Evolutionary conservation across 2,797 vertebrate species (phyloP).

Genomic region (Peromyscus attwateri): DNA sequence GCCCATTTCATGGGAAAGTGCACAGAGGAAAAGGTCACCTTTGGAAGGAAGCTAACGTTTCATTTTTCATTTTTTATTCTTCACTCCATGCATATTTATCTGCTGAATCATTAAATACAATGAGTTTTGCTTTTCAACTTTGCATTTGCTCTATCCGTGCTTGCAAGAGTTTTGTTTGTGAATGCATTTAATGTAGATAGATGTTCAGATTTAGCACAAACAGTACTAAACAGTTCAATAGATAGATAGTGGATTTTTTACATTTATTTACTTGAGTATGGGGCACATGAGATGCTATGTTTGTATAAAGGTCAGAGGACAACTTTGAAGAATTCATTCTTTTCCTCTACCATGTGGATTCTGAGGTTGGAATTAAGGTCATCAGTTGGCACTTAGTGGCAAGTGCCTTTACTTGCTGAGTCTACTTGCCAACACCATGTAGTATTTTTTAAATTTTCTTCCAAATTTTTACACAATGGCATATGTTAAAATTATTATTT

Average conservation of each 20-base stretch:
- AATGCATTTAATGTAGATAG: not conserved
- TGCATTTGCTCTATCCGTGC: not conserved
- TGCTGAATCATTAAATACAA: slow-evolving; percentile 82
- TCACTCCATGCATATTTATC: slow-evolving; percentile 83
- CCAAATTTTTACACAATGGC: not conserved
- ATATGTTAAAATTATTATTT: slow-evolving; percentile 22
- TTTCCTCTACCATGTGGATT: not conserved
- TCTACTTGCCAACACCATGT: not conserved
- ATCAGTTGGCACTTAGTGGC: not conserved
- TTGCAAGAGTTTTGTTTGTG: slow-evolving; percentile 17
- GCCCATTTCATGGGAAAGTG: slow-evolving; percentile 88
- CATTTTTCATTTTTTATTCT: slow-evolving; percentile 80
- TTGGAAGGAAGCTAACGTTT: slow-evolving; percentile 85
- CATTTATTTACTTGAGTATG: not conserved
- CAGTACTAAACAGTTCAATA: not conserved
- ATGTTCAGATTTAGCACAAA: slow-evolving; percentile 31
- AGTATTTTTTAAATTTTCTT: not conserved
- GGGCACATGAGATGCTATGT: not conserved
- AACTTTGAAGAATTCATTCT: not conserved
- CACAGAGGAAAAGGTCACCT: slow-evolving; percentile 85
- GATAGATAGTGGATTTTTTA: not conserved
- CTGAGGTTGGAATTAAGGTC: not conserved
- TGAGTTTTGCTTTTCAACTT: slow-evolving; percentile 82
- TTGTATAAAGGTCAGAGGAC: not conserved
- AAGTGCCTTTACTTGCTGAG: not conserved